Base-by-base conservation (phyloP, 1,140 invertebrate genomes). In the Drosophila lini region DNA sequence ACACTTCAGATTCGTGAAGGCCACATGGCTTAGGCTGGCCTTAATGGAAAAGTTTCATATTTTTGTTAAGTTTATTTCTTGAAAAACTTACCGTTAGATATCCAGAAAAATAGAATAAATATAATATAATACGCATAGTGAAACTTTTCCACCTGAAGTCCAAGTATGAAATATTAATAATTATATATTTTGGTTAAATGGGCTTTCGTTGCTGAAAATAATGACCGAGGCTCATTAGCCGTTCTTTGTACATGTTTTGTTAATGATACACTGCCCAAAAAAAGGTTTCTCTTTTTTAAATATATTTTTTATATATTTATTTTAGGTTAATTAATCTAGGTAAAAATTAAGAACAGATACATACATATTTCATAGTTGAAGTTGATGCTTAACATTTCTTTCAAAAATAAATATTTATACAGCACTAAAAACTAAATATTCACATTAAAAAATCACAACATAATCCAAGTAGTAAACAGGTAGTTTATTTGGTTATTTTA, bases 1-100 rank as follows among this genome's bases (percentile, higher is more conserved):
- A 41, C 82, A 85, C 15, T 81, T 86, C 0, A 85, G n/a, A 16
- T 85, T 85, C 1, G 82, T 85, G 7, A 84, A 84, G 3, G 68
- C 44, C 13, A 84, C 48, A 44, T 80, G 56, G 6, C 44, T 36
- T 1, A 32, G 7, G 10, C 59, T 67, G 19, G 34, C 9, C 62
- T 78, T 19, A 3, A 7, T 22, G 2, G 3, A n/a, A 38, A 31
- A 44, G 1, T 15, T 53, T 42, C 7, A 58, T 28, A 3, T 0
- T 28, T 8, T 13, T 45, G 13, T 9, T 42, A 64, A 1, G 13
- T 5, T 7, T 16, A 0, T 15, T 1, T 22, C 9, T 11, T 5
- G 5, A n/a, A 0, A 16, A 9, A 7, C 2, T 56, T 41, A 71
- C 68, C 25, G 10, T 25, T 5, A 56, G 10, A 45, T 13, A 38